Base-by-base conservation (phyloP, 2,113 vertebrate species). In the Sapajus apella region DNA sequence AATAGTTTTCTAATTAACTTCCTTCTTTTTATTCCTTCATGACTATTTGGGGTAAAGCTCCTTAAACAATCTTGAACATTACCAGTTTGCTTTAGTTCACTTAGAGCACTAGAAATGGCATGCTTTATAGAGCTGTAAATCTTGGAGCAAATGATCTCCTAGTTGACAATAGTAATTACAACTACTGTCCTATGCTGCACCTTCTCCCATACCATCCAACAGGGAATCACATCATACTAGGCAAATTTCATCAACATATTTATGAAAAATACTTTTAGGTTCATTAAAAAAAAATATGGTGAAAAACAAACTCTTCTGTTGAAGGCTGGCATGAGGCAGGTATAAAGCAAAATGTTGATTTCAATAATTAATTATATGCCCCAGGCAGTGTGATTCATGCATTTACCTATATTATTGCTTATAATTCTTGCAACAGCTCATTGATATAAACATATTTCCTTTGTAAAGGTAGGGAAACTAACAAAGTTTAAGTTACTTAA, bases 1-100 rank as follows among this genome's bases (percentile, higher is more conserved):
- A 95, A 92, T 90, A 14, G 32, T n/a, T 96, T 95, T 96, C 79
- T 96, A 91, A 95, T 91, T 86, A 96, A 87, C 61, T 94, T 81
- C 23, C 13, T 70, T 70, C 18, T 72, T 76, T 66, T 56, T 55
- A 64, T 91, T 52, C 35, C 82, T 91, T 87, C 50, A 55, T 37
- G 40, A 82, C 32, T 92, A 76, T 88, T 52, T 92, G 55, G 23
- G 16, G 58, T 95, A 68, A n/a, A 61, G 75, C 16, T 87, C 21
- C 70, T 87, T 83, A 75, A 89, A 80, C 56, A 84, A 87, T 27
- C 55, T 92, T 77, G n/a, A 93, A 73, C 30, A 84, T 61, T 80
- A 30, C 68, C 40, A 86, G 18, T 76, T 96, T 90, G 13, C 70
- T 87, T 94, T 73, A 84, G 68, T 56, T 97, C 27, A 30, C 61